Conservation (phyloP, 1,140 invertebrate genomes). For the Cyphomyrmex costatus region DNA sequence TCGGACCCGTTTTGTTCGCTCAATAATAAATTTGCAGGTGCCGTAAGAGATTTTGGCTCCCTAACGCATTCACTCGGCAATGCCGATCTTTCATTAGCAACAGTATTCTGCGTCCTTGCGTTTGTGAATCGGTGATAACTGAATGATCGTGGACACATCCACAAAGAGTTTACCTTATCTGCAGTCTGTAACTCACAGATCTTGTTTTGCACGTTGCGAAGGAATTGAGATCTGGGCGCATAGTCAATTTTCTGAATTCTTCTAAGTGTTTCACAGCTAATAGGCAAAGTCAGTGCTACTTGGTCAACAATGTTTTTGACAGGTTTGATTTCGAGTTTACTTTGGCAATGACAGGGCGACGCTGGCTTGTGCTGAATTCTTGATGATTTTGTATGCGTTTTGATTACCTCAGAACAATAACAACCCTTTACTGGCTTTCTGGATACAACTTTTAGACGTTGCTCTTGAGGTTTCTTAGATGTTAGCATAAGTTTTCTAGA, state of each 20-base stretch:
- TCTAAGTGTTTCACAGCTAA: constrained; percentile 77
- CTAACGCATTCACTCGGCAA: not conserved
- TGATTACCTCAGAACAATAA: constrained; percentile 76
- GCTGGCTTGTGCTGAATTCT: constrained; percentile 63
- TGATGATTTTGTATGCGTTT: constrained; percentile 62
- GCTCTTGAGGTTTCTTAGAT: constrained; percentile 73
- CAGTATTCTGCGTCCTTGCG: not conserved
- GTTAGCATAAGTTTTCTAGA: constrained; percentile 70
- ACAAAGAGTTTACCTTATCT: constrained; percentile 8
- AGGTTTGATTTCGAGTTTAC: constrained; percentile 30
- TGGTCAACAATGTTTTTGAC: constrained; percentile 37
- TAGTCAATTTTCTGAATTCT: constrained; percentile 80
- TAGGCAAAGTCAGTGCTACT: constrained; percentile 23
- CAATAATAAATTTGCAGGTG: not conserved
- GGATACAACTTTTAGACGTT: not conserved
- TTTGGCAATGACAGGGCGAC: constrained; percentile 70
- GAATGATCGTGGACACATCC: constrained; percentile 30
- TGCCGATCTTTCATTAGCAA: not conserved
- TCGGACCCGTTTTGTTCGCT: constrained; percentile 15
- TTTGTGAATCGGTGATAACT: constrained; percentile 15
- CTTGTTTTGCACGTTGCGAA: constrained; percentile 77
- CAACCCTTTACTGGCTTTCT: constrained; percentile 80
- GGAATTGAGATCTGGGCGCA: constrained; percentile 80
- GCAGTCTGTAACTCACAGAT: constrained; percentile 34
- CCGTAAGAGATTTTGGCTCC: not conserved